Conservation (phyloP, 2,888 invertebrate species). For the Hartigia nigra region DNA sequence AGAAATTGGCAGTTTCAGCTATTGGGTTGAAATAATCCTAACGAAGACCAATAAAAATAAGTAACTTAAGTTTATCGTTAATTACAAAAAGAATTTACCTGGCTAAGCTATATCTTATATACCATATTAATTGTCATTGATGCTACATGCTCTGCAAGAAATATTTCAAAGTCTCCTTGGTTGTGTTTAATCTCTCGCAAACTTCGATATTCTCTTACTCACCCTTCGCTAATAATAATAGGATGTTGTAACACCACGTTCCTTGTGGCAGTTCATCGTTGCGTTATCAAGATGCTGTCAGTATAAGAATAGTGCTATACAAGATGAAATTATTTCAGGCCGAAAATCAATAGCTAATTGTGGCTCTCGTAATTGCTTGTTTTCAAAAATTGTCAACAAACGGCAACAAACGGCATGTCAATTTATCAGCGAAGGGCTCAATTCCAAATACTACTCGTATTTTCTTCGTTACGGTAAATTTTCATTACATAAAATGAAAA, state of each 20-base stretch:
- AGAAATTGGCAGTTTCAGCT: background rate
- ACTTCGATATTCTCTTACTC: background rate
- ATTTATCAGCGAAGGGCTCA: background rate
- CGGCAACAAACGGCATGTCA: background rate
- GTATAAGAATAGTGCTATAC: background rate
- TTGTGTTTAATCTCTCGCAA: background rate
- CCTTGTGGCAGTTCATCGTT: no score
- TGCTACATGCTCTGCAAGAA: background rate
- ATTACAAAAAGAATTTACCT: background rate
- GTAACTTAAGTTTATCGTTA: background rate
- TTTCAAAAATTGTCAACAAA: no score
- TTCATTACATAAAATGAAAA: slow-evolving; percentile 56
- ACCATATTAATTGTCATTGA: background rate
- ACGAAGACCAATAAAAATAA: background rate
- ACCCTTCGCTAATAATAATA: background rate
- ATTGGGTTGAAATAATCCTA: background rate
- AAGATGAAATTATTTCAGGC: background rate
- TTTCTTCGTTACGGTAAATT: background rate
- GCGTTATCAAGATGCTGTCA: no score
- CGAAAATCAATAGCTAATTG: background rate
- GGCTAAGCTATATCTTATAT: background rate
- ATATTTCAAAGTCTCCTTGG: background rate
- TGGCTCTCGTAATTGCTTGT: no score
- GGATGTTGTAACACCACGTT: background rate
- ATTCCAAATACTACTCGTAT: background rate